Evolutionary conservation across 2,797 vertebrate species (phyloP), one percentile per base, ranked within the genome.

Genomic region (Oreochromis mossambicus): DNA sequence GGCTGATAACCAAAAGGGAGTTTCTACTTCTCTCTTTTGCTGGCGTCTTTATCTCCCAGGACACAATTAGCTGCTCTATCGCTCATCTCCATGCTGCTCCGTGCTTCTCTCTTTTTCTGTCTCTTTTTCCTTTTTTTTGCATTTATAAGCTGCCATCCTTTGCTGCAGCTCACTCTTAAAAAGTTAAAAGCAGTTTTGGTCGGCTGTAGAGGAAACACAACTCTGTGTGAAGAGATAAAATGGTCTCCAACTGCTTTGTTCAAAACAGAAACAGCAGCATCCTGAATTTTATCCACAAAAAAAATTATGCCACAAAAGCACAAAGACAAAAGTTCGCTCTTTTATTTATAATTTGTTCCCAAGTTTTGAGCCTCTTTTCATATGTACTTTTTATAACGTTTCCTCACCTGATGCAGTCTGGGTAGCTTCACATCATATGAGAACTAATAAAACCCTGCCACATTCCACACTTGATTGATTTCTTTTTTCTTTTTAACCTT

Each of bases 11-110:
- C 90, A 77, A 86, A 80, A 89, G 89, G 92, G 89, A 93, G 88
- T 94, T 91, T 91, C 88, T 85, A 66, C 88, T 90, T 88, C 86
- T 91, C 83, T 89, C 85, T 81, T 58, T 58, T 78, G 70, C 82
- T 17, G 63, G 5, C 82, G 82, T 89, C 88, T 93, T 93, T 95
- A 95, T 96, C 93, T 95, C 90, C 90, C 92, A 89, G 94, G 94
- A 95, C 91, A 93, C 94, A 95, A 96, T 96, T 96, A 95, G 94
- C 92, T 88, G 91, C 91, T 93, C 91, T 94, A 95, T 94, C 95
- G 83, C 92, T 94, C 90, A 93, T 94, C 93, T 88, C 91, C 83
- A 85, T 87, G 87, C 91, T 82, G 89, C 55, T 91, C 85, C 85
- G 9, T 90, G 82, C 78, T 51, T 10, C n/a, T 26, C 63, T 38